phyloP scores from a whole-genome alignment of 2,797 vertebrate species.

The Scyliorhinus canicula region DNA sequence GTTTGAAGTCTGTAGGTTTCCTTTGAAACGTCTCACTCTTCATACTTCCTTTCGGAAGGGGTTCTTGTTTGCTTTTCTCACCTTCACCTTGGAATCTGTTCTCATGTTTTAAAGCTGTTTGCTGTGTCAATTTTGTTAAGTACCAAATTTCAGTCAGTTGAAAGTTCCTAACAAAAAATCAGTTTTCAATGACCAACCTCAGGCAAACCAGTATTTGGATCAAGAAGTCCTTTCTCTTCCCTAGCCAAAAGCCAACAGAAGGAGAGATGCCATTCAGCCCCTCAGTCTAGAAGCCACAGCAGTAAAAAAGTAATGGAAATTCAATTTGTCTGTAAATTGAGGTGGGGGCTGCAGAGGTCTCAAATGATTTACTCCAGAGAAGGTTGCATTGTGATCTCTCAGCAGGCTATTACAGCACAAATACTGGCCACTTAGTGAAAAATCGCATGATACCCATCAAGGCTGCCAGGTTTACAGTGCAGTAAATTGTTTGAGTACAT shows the following conservation, averaged over 20 bases:
- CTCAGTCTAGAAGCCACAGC: not conserved
- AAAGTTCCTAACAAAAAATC: too few species aligned
- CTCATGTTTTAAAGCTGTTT: too few species aligned
- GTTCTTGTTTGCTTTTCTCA: too few species aligned
- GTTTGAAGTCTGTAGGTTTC: too few species aligned
- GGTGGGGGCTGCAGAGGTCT: not conserved
- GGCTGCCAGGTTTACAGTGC: conserved; percentile 6
- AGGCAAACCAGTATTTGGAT: not conserved
- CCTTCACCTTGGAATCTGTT: too few species aligned
- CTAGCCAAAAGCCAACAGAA: not conserved
- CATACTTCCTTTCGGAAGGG: too few species aligned
- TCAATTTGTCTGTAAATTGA: not conserved
- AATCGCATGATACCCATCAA: not conserved
- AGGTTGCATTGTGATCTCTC: not conserved
- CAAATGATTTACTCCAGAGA: not conserved
- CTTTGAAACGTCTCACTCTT: too few species aligned
- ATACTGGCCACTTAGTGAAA: not conserved
- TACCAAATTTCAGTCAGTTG: too few species aligned
- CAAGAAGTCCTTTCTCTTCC: not conserved
- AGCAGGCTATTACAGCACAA: not conserved
- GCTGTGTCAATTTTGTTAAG: too few species aligned
- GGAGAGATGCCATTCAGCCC: not conserved
- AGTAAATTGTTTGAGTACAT: not conserved
- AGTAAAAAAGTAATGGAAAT: not conserved
- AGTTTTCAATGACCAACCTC: not conserved